Base-by-base conservation (phyloP, 2,888 invertebrate species). In the Drosophila anomalata region DNA sequence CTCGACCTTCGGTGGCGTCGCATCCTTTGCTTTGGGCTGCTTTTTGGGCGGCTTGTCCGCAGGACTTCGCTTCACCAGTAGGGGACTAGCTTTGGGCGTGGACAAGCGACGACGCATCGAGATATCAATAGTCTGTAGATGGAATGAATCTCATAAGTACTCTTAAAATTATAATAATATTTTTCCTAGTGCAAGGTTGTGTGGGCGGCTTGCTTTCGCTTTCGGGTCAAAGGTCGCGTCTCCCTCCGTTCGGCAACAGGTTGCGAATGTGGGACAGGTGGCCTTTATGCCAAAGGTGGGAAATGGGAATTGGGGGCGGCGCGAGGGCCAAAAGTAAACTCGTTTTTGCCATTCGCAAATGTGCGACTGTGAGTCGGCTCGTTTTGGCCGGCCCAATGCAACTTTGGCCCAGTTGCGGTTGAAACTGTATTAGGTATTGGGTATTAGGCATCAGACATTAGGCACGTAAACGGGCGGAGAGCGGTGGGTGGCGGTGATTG, bases 61-160 rank as follows among this genome's bases (percentile, higher is more conserved):
- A 68, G 93, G 91, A 70, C 94, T 93, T 63, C 94, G 94, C 76
- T 95, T 95, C 5, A 90, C 73, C 52, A 92, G 93, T 89, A 94
- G 93, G 31, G 94, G 94, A 81, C 95, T 94, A 70, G 95, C 94
- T 89, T 94, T 94, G 14, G 96, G 96, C 24, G 96, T 96, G 63
- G 96, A 95, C 77, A 96, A 93, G 57, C 96, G 94, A 85, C 96
- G 94, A 80, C 96, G 93, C 90, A 94, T 95, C 76, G 94, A 94
- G 90, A 95, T 95, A 85, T 95, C 94, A 79, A 88, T 82, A 68
- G 82, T 88, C 90, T 90, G 56, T 4, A 46, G n/a, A 26, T 8
- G 6, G 11, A 2, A 51, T 47, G 17, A 17, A 17, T 17, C 1
- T 17, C 1, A 17, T 17, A 1, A 1, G 1, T 17, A 17, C 17